phyloP scores from a whole-genome alignment of 2,797 vertebrate genomes.

The Pangasius macronema region DNA sequence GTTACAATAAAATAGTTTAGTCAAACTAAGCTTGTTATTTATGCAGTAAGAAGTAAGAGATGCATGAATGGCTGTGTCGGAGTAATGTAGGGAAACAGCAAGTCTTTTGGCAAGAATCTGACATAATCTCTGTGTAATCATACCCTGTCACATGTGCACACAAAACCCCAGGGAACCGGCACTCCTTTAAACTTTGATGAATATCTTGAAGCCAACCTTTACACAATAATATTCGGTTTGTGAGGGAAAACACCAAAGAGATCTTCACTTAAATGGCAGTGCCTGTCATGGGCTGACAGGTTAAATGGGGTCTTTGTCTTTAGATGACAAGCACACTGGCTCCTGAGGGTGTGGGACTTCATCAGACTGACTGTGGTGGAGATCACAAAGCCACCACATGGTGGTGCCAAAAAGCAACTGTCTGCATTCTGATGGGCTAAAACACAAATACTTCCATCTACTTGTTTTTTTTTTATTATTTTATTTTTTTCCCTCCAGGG shows the following conservation, averaged over 20 bases:
- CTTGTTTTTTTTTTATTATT: neutral
- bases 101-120: slow-evolving; percentile 28
- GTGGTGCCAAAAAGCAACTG: slow-evolving; percentile 60
- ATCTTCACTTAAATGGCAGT: slow-evolving; percentile 56
- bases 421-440: neutral
- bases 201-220: slow-evolving; percentile 60
- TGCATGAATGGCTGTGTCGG: neutral
- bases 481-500: neutral
- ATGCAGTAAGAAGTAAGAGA: neutral
- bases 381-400: slow-evolving; percentile 60
- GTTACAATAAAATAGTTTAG: neutral
- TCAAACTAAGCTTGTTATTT: neutral
- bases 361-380: slow-evolving; percentile 39
- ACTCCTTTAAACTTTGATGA: slow-evolving; percentile 57
- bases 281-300: slow-evolving; percentile 62
- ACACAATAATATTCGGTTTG: slow-evolving; percentile 28
- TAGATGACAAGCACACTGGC: slow-evolving; percentile 50
- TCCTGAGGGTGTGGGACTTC: slow-evolving; percentile 40
- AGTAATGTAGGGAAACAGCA: slow-evolving; percentile 20
- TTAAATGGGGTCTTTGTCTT: slow-evolving; percentile 67
- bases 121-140: slow-evolving; percentile 15
- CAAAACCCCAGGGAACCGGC: slow-evolving; percentile 9
- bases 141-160: slow-evolving; percentile 23
- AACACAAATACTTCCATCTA: neutral
- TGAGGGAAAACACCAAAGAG: slow-evolving; percentile 15